Conservation (phyloP, 2,888 invertebrate species). For the Onthophagus sagittarius region DNA sequence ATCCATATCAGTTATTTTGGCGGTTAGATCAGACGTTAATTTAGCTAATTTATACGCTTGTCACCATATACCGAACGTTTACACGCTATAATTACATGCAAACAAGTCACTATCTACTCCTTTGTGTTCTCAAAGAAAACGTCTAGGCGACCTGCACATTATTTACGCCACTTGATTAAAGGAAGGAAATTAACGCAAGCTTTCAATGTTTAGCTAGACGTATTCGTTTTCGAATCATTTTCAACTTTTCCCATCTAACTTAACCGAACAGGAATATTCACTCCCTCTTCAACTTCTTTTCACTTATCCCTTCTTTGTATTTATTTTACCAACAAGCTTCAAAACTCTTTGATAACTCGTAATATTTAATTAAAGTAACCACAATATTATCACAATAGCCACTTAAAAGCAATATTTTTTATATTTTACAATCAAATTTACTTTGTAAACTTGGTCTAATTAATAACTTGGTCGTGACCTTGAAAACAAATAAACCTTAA, state of each 20-base stretch:
- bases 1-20: neutral
- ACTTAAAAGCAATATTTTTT: neutral
- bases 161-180: neutral
- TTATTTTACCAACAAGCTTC: neutral
- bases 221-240: conserved; percentile 31
- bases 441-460: too few relatives aligned
- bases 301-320: neutral
- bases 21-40: neutral
- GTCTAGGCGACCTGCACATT: neutral
- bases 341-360: neutral
- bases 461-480: too few relatives aligned
- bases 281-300: conserved; percentile 21
- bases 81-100: neutral
- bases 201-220: conserved; percentile 7
- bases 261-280: conserved; percentile 28
- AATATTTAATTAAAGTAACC: too few relatives aligned
- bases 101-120: neutral
- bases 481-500: too few relatives aligned
- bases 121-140: conserved; percentile 6
- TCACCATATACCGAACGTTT: neutral
- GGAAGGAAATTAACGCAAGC: neutral
- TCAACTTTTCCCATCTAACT: conserved; percentile 43
- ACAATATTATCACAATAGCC: neutral
- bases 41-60: neutral
- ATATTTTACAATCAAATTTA: too few relatives aligned